Base-by-base conservation (phyloP, 2,888 invertebrate species). In the Cheilosia grossa region DNA sequence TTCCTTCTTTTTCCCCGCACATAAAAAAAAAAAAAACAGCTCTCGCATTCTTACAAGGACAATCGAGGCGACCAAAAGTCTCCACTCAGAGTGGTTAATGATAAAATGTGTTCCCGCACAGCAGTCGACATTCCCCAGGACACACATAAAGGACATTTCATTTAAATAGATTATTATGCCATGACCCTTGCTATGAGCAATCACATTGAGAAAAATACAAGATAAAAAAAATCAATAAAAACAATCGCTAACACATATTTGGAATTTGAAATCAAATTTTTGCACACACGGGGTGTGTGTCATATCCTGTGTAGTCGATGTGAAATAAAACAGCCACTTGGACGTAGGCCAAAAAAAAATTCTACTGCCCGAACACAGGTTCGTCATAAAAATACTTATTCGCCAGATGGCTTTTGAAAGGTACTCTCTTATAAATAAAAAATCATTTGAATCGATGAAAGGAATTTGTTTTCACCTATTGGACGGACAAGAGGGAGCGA, bases 61-160 rank as follows among this genome's bases (percentile, higher is more conserved):
- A 54, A 42, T 15, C 13, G 17, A 19, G 42, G 67, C 67, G 67
- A 53, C 67, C 30, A 30, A 42, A 67, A 42, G 67, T 54, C 67
- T 54, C 54, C 17, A 42, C 54, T 19, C 30, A 17, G 47, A 19
- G 10, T 19, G 42, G 42, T 40, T 53, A 53, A 66, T 27, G 40
- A 54, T 66, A 53, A 66, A 66, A 53, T 17, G 7, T n/a, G 13
- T 19, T 47, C 37, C 30, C n/a, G 7, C 44, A 19, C 27, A 63
- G 10, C 40, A 24, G 13, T 19, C 3, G 3, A 33, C 17, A 19
- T 47, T 40, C 21, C 51, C 37, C 37, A 24, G 24, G 49, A 24
- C 17, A n/a, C 21, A 21, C 27, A 17, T 49, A 63, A 63, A 63
- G 49, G 63, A 49, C 37, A 51, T 64, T 37, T 4, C 30, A 47